phyloP scores from a whole-genome alignment of 2,888 invertebrate genomes.

The Drosophila infuscata region DNA sequence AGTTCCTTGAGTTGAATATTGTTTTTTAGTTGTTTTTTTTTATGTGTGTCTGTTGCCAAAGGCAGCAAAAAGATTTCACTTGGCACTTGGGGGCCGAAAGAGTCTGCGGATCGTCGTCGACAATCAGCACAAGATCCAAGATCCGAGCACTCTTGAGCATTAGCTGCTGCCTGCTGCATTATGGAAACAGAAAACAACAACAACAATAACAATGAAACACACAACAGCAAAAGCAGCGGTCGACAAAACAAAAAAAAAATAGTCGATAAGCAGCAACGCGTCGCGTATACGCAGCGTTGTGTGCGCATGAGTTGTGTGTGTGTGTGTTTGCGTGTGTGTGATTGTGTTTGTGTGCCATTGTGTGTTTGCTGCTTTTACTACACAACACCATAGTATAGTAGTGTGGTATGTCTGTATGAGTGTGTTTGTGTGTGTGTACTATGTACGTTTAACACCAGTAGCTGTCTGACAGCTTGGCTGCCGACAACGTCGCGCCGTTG shows the following conservation, averaged over 20 bases:
- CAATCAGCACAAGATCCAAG: conserved; percentile 33
- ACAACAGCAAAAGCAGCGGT: conserved; percentile 11
- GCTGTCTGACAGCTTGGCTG: conserved; percentile 81
- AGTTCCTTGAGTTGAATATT: conserved; percentile 26
- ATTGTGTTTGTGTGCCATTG: conserved; percentile 16
- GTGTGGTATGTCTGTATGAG: conserved; percentile 7
- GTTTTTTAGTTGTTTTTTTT: conserved; percentile 27
- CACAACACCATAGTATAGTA: conserved; percentile 53
- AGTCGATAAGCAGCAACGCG: conserved; percentile 58
- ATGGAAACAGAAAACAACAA: conserved; percentile 20
- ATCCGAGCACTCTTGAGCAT: conserved; percentile 53
- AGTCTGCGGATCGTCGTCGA: conserved; percentile 37
- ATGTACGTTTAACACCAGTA: conserved; percentile 80
- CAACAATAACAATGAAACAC: conserved; percentile 4
- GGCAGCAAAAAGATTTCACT: conserved; percentile 30
- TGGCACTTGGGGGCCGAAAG: conserved; percentile 34
- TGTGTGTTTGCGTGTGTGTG: conserved; percentile 28
- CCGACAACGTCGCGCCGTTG: conserved; percentile 54
- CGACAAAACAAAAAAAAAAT: conserved; percentile 7
- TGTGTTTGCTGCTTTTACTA: conserved; percentile 65
- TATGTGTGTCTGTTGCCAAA: conserved; percentile 29
- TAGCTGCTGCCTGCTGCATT: conserved; percentile 61
- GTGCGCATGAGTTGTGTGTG: conserved; percentile 15
- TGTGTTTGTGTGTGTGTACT: conserved; percentile 27
- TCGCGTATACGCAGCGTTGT: conserved; percentile 76